These are phyloP conservation scores for Schrankia costaestrigalis DNA, from an alignment of 2,888 invertebrate genomes.

Conservation along the genomic window DNA sequence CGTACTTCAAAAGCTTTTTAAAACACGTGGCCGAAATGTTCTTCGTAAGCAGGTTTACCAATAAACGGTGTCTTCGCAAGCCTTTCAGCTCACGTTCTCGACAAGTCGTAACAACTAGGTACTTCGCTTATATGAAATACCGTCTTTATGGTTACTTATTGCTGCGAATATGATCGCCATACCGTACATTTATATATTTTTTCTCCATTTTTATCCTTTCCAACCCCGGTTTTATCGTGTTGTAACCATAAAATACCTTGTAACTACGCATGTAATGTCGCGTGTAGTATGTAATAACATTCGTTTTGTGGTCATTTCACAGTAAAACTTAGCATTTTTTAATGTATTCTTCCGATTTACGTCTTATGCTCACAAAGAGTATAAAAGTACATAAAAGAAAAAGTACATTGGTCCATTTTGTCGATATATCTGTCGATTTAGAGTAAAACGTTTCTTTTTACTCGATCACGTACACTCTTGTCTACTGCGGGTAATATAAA, in stretches of 20 bases:
- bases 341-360: constrained; percentile 13
- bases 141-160: constrained; percentile 69
- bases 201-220: constrained; percentile 42
- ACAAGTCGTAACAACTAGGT: constrained; percentile 60
- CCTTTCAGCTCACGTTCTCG: constrained; percentile 66
- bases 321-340: constrained; percentile 11
- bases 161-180: constrained; percentile 54
- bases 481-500: constrained; percentile 23
- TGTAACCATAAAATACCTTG: constrained; percentile 46
- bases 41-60: constrained; percentile 62
- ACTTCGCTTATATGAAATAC: constrained; percentile 67
- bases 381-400: too few relatives aligned
- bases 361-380: constrained; percentile 10
- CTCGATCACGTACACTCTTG: constrained; percentile 21
- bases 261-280: constrained; percentile 37
- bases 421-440: constrained; percentile 17
- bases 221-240: constrained; percentile 44
- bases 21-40: constrained; percentile 38
- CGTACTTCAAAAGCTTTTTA: constrained; percentile 34
- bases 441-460: constrained; percentile 17
- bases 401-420: constrained; percentile 15
- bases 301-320: constrained; percentile 19
- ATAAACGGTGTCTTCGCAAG: constrained; percentile 54
- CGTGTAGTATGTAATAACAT: constrained; percentile 24
- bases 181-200: constrained; percentile 50